Conservation (phyloP, 2,888 invertebrate genomes). For the Scaptodrosophila latifasciaeformis region DNA sequence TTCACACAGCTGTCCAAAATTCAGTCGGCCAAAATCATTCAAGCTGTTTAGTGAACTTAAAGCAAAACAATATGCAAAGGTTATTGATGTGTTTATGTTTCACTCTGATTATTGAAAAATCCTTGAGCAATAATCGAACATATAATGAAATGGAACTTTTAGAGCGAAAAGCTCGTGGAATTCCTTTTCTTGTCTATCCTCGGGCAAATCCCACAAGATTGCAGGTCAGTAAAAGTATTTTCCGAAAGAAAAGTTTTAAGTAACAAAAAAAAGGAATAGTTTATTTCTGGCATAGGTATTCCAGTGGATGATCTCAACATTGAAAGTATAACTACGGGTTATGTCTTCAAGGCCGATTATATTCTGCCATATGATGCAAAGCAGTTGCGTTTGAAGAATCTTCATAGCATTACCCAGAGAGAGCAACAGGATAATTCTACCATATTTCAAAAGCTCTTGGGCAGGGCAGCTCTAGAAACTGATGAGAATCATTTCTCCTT, state of each 20-base stretch:
- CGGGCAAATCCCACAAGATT: constrained; percentile 36
- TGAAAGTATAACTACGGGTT: constrained; percentile 46
- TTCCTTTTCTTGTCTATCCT: constrained; percentile 40
- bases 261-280: constrained; percentile 20
- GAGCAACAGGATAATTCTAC: constrained; percentile 33
- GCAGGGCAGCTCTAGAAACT: constrained; percentile 21
- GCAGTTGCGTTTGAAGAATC: constrained; percentile 38
- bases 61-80: too few relatives aligned
- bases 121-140: neutral
- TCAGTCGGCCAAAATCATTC: constrained; percentile 28
- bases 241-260: too few relatives aligned
- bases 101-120: too few relatives aligned
- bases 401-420: constrained; percentile 27
- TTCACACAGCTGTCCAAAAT: neutral
- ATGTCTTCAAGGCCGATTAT: constrained; percentile 60
- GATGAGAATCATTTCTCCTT: constrained; percentile 29
- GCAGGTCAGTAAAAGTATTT: constrained; percentile 44
- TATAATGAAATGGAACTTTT: constrained; percentile 35
- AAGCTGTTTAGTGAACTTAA: constrained; percentile 4
- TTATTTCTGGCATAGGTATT: constrained; percentile 43
- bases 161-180: constrained; percentile 40
- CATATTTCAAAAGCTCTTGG: constrained; percentile 37
- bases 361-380: constrained; percentile 38
- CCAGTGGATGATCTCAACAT: constrained; percentile 25
- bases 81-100: too few relatives aligned